Percentiles rank a stretch among this genome's conserved stretches.
Evolutionary conservation across 2,888 invertebrate species (phyloP).

Genomic region (Leptodirus hochenwartii): DNA sequence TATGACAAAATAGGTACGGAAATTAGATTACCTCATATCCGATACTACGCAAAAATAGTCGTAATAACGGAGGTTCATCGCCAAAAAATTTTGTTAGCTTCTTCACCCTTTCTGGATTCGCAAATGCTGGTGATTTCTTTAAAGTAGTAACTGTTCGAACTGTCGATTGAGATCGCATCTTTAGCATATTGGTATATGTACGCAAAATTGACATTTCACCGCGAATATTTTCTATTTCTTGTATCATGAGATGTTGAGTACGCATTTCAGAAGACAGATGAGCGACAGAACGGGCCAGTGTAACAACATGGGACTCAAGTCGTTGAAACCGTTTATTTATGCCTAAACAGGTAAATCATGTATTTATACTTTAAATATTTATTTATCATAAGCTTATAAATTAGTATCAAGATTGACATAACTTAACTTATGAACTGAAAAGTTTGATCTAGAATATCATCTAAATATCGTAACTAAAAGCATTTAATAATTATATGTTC

Average conservation of each 20-base stretch:
- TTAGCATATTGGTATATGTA: constrained; percentile 43
- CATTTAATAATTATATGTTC: too few relatives aligned
- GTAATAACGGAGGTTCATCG: constrained; percentile 76
- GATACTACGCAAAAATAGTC: constrained; percentile 75
- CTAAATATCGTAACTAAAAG: too few relatives aligned
- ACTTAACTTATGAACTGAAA: too few relatives aligned
- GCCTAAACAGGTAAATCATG: too few relatives aligned
- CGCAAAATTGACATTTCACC: constrained; percentile 63
- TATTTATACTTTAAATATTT: too few relatives aligned
- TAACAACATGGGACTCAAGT: constrained; percentile 80
- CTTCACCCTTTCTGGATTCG: constrained; percentile 73
- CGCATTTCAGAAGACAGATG: constrained; percentile 84
- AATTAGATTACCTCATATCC: constrained; percentile 61
- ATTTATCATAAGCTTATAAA: too few relatives aligned
- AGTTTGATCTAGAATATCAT: too few relatives aligned
- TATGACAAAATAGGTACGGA: too few relatives aligned
- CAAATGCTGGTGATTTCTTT: constrained; percentile 50
- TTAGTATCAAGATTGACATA: too few relatives aligned
- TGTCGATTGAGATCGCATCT: constrained; percentile 46
- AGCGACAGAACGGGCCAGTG: constrained; percentile 74
- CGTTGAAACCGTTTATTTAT: constrained; percentile 77
- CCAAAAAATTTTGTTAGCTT: constrained; percentile 88
- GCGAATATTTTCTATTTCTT: constrained; percentile 75
- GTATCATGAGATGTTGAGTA: constrained; percentile 73
- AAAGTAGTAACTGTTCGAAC: constrained; percentile 31